Conservation (phyloP, 2,888 invertebrate genomes). For the Branchipolynoe longqiensis region DNA sequence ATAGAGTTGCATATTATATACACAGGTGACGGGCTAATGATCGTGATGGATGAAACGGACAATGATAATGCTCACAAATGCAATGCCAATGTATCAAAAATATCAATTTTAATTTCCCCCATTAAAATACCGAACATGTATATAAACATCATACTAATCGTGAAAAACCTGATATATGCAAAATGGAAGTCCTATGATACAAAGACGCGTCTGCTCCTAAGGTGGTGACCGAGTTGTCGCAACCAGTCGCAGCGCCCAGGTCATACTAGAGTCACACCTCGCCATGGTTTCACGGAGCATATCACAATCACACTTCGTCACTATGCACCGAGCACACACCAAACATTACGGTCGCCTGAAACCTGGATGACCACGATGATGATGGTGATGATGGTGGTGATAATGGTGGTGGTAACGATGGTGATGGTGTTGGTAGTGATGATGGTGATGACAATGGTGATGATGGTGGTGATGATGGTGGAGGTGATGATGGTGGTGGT, state of each 20-base stretch:
- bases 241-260: neutral
- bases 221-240: neutral
- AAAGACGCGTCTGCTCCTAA: slow-evolving; percentile 2
- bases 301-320: slow-evolving; percentile 49
- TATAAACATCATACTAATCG: slow-evolving; percentile 2
- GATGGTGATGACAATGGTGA: too few relatives aligned
- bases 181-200: slow-evolving; percentile 33
- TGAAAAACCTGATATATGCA: slow-evolving; percentile 47
- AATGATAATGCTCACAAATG: slow-evolving; percentile 13
- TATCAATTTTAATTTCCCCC: slow-evolving; percentile 21
- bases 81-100: slow-evolving; percentile 48
- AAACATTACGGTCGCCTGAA: slow-evolving; percentile 12
- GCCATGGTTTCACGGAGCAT: slow-evolving; percentile 39
- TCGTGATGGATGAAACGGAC: slow-evolving; percentile 13
- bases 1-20: neutral
- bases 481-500: too few relatives aligned
- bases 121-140: slow-evolving; percentile 19
- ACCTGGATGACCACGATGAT: slow-evolving; percentile 5
- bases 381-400: too few relatives aligned
- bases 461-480: neutral
- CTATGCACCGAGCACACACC: neutral
- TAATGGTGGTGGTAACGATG: too few relatives aligned
- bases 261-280: neutral
- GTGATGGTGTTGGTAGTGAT: too few relatives aligned
- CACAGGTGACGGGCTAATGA: slow-evolving; percentile 21